A percentile compares a stretch with the other conserved stretches of the same genome.
phyloP scores from a whole-genome alignment of 2,113 vertebrate genomes.

The Origma solitaria region DNA sequence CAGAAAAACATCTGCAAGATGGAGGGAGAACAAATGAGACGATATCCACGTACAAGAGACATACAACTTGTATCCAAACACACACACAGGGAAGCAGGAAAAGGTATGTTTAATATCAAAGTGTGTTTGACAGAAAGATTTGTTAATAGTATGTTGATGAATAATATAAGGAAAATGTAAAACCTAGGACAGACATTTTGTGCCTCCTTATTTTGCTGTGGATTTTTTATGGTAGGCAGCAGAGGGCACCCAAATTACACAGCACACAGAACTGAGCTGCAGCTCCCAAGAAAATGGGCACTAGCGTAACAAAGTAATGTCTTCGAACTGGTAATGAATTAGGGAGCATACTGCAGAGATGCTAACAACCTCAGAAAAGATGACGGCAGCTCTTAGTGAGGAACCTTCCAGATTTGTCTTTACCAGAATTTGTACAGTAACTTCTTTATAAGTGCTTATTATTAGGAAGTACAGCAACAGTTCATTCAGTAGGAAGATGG shows the following conservation, averaged over 20 bases:
- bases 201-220: background rate
- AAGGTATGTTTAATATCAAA: background rate
- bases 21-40: background rate
- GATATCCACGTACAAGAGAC: background rate
- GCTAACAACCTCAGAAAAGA: background rate
- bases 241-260: slow-evolving; percentile 44
- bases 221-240: background rate
- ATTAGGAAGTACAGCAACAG: background rate
- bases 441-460: background rate
- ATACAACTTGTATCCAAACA: background rate
- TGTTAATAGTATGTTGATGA: background rate
- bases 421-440: background rate
- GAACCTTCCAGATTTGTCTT: background rate
- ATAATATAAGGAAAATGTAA: background rate
- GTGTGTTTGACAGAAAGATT: background rate
- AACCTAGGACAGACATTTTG: background rate
- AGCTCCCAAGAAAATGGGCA: background rate
- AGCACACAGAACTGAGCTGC: background rate
- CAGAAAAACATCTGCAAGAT: background rate
- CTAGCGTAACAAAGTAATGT: background rate
- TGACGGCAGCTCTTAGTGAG: background rate
- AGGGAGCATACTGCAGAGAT: background rate
- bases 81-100: background rate
- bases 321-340: background rate
- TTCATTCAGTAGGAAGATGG: background rate